Conservation (phyloP, 1,140 invertebrate genomes). For the Drosophila auraria region DNA sequence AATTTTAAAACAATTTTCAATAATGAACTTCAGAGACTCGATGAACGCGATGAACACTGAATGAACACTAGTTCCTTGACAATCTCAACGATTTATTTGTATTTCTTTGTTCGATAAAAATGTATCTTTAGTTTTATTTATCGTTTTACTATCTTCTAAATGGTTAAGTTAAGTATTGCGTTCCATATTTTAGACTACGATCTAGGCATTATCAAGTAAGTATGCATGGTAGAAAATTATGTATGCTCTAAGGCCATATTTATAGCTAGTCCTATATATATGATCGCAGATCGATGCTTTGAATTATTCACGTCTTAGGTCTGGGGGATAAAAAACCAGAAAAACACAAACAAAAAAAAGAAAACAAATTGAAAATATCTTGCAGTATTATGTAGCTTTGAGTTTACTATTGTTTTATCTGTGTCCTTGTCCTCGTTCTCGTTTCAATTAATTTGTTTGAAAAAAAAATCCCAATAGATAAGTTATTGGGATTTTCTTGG, state of each 20-base stretch:
- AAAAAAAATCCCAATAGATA: slow-evolving; percentile 40
- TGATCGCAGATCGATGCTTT: slow-evolving; percentile 63
- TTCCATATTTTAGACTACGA: slow-evolving; percentile 60
- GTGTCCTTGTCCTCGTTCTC: neutral
- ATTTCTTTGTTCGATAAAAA: slow-evolving; percentile 38
- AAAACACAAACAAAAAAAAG: slow-evolving; percentile 1
- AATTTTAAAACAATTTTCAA: neutral
- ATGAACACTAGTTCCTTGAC: neutral
- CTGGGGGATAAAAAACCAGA: slow-evolving; percentile 20
- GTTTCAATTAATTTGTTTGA: slow-evolving; percentile 23
- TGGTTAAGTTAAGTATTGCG: slow-evolving; percentile 72
- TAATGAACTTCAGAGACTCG: neutral
- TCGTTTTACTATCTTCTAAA: slow-evolving; percentile 50
- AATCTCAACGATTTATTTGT: neutral
- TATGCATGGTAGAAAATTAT: slow-evolving; percentile 82
- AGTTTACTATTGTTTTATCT: slow-evolving; percentile 6
- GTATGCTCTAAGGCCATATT: slow-evolving; percentile 75
- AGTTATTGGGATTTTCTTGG: slow-evolving; percentile 7
- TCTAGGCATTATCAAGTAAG: slow-evolving; percentile 69
- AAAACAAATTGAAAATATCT: slow-evolving; percentile 10
- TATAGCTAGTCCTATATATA: slow-evolving; percentile 50
- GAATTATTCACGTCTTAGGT: slow-evolving; percentile 75
- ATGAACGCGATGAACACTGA: neutral
- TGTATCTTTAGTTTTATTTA: neutral
- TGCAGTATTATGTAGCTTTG: slow-evolving; percentile 34